A percentile compares a stretch with the other conserved stretches of the same genome.
Conservation (phyloP, 2,888 invertebrate species). For the Rhaphigaster nebulosa region DNA sequence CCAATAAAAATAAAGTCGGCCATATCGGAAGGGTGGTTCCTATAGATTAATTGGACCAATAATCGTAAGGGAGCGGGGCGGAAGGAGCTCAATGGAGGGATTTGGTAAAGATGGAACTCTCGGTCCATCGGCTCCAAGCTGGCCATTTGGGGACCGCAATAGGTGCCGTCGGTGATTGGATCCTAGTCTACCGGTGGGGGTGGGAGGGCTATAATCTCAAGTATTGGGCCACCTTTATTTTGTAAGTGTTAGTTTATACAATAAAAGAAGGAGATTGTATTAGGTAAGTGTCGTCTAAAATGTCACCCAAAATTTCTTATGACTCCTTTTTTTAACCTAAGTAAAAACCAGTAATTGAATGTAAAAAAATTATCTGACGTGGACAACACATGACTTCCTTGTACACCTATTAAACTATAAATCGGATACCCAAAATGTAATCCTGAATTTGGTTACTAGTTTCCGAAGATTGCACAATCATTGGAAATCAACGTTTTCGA, state of each 20-base stretch:
- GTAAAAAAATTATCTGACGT: too few species aligned
- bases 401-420: too few species aligned
- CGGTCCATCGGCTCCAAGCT: background rate
- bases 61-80: slow-evolving; percentile 22
- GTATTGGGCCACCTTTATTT: background rate
- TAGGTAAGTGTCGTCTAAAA: background rate
- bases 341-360: too few species aligned
- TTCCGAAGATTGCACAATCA: too few species aligned
- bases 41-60: slow-evolving; percentile 27
- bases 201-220: background rate
- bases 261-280: background rate
- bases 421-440: too few species aligned
- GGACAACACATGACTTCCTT: too few species aligned
- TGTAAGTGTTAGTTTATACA: background rate
- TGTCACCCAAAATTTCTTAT: too few species aligned
- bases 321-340: too few species aligned
- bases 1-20: slow-evolving; percentile 14
- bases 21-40: background rate
- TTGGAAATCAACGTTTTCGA: too few species aligned
- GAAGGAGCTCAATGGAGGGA: background rate
- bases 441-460: too few species aligned
- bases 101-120: slow-evolving; percentile 17
- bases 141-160: background rate
- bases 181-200: background rate
- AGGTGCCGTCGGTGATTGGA: background rate